Base-by-base conservation (phyloP, 30 jellyfish, hydroid and myxozoan species). In the Pelagia noctiluca region DNA sequence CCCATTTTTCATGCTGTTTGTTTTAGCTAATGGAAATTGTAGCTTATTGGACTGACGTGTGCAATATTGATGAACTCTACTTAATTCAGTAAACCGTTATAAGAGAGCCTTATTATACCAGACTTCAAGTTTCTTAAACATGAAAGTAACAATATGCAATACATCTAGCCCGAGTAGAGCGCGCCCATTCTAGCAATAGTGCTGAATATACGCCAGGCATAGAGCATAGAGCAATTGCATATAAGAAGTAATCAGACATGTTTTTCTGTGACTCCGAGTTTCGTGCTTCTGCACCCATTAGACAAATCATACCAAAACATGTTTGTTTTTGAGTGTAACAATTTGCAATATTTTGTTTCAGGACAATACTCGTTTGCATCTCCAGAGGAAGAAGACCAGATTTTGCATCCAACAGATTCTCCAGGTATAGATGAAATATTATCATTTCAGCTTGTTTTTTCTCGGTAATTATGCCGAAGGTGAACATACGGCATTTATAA, bases 291-390 rank as follows among this genome's bases (percentile, higher is more conserved):
- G 16, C 57, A 16, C 16, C 57, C 57, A 42, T 5, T 5, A 42
- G 12, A 5, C 57, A 5, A 16, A 8, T 42, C 16, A 42, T 42
- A 5, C 57, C 8, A 42, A 42, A 5, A 42, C 8, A 57, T 4
- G 72, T 19, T 4, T 5, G 8, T 19, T 30, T 7, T 28, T 63
- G 8, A 28, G 24, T 30, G 28, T 30, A 25, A 5, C 23, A 57
- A 21, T 57, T 46, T 37, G 5, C 10, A 2, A 48, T 37, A 32
- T 35, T 32, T 35, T 7, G 29, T 62, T 62, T 2, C 77, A 85
- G 95, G 84, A 46, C 95, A 85, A 75, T 85, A 85, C 61, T 72
- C 87, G n/a, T 85, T 85, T 36, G 89, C 84, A 63, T 38, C 89
- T 0, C 71, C 84, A 30, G 95, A 85, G 35, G 95, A 85, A 23